Evolutionary conservation across 2,113 vertebrate genomes (phyloP).

Genomic region (Dendropsophus ebraccatus): DNA sequence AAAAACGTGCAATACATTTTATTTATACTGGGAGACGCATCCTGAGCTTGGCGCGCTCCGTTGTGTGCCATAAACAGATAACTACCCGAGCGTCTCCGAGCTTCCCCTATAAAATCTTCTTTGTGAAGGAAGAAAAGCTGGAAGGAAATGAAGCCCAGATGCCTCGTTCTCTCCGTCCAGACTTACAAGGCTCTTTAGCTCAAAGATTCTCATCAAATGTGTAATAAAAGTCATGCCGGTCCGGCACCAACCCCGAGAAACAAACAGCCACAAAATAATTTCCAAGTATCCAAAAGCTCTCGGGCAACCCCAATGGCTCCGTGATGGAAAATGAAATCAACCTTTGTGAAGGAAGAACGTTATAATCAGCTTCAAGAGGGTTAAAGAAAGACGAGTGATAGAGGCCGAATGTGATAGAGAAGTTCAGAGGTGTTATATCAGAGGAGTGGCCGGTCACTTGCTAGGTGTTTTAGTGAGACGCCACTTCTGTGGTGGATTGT

Average conservation of each 20-base stretch:
- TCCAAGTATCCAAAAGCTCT: neutral
- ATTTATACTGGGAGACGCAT: conserved; percentile 18
- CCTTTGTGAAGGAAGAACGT: neutral
- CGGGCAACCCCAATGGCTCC: neutral
- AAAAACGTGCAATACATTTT: conserved; percentile 16
- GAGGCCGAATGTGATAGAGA: too few relatives aligned
- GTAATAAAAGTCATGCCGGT: neutral
- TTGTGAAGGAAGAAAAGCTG: conserved; percentile 22
- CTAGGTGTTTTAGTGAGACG: too few relatives aligned
- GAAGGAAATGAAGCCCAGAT: conserved; percentile 34
- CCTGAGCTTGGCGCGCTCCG: neutral
- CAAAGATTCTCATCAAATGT: conserved; percentile 33
- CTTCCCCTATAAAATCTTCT: conserved; percentile 23
- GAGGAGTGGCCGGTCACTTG: too few relatives aligned
- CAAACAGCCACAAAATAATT: neutral
- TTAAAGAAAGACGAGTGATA: neutral
- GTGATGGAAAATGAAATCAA: neutral
- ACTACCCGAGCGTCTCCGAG: conserved; percentile 30
- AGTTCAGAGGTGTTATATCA: too few relatives aligned
- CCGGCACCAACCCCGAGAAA: neutral
- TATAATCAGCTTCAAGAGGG: neutral
- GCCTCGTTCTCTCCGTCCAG: conserved; percentile 29
- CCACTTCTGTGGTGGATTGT: too few relatives aligned
- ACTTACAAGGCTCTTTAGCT: conserved; percentile 41
- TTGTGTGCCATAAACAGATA: conserved; percentile 48